Base-by-base conservation (phyloP, 2,113 vertebrate species). In the Motacilla tschutschensis region DNA sequence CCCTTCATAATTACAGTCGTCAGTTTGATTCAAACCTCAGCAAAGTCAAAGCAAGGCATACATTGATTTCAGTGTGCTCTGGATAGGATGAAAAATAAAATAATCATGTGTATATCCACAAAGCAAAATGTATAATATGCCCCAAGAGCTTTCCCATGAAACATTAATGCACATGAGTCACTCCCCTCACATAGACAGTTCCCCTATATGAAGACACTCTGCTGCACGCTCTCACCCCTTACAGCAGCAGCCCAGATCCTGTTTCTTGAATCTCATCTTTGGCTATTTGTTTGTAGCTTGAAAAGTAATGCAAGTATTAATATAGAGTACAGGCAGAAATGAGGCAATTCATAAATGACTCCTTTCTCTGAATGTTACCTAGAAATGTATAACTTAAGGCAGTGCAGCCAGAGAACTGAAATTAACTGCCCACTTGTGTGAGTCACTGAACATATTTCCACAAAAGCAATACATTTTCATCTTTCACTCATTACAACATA, bases 391-490 rank as follows among this genome's bases (percentile, higher is more conserved):
- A 71, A 84, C 79, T 81, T 59, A 41, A 74, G 65, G 60, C 75
- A 33, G 26, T 63, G 53, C 43, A 74, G 51, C 31, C 47, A n/a
- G 14, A 59, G 81, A 88, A 73, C 70, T 76, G 17, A 86, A 88
- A 92, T 93, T 76, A 94, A 73, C 81, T 91, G 75, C 71, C 86
- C 84, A 44, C 72, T 92, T 71, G 48, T 53, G 66, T 88, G 83
- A 93, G 71, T 93, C 88, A 79, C 75, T 76, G 71, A 93, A 88
- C 53, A 5, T 74, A 88, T 87, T 93, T 86, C 78, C 59, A 86
- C 53, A 91, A 82, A 92, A 93, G 78, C 57, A 73, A 82, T 87
- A 48, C 10, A 59, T 65, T 82, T 53, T 88, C 2, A 0, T 89
- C 84, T 90, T 87, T 86, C 1, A 3, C 31, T 93, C 71, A 53